These are phyloP conservation scores for Phocides pigmalion DNA, from an alignment of 1,140 invertebrate genomes.

Conservation along the genomic window DNA sequence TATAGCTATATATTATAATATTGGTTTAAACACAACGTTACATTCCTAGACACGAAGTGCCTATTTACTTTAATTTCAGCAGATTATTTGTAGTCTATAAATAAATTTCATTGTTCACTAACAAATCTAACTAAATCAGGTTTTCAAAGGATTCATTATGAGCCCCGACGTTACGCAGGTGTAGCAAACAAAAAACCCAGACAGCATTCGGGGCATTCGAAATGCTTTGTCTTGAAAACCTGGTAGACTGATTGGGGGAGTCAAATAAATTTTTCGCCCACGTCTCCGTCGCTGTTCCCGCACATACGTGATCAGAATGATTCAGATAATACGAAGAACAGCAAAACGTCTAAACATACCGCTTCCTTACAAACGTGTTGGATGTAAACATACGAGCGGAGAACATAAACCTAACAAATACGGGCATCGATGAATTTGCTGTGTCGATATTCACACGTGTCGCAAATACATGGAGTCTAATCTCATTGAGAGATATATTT, in stretches of 20 bases:
- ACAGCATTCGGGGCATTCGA: constrained; percentile 49
- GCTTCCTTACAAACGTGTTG: constrained; percentile 8
- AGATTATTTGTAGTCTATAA: no score
- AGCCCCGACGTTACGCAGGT: neutral
- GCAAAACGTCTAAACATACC: constrained; percentile 7
- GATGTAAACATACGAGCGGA: constrained; percentile 12
- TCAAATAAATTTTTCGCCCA: constrained; percentile 61
- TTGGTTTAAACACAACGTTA: no score
- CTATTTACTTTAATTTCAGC: no score
- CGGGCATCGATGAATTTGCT: constrained; percentile 15
- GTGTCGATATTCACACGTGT: constrained; percentile 17
- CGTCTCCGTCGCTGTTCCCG: constrained; percentile 47
- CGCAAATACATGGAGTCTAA: neutral
- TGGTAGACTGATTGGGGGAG: constrained; percentile 63
- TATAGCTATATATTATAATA: no score
- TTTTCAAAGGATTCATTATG: constrained; percentile 15
- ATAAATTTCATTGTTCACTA: neutral
- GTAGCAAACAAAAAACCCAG: constrained; percentile 41
- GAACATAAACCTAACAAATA: constrained; percentile 5
- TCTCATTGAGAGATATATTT: neutral
- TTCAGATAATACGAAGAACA: constrained; percentile 1
- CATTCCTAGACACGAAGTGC: no score
- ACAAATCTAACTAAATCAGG: neutral
- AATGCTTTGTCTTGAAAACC: constrained; percentile 61
- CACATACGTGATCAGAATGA: constrained; percentile 59